phyloP scores from a whole-genome alignment of 2,888 invertebrate species.

The Dilophus febrilis region DNA sequence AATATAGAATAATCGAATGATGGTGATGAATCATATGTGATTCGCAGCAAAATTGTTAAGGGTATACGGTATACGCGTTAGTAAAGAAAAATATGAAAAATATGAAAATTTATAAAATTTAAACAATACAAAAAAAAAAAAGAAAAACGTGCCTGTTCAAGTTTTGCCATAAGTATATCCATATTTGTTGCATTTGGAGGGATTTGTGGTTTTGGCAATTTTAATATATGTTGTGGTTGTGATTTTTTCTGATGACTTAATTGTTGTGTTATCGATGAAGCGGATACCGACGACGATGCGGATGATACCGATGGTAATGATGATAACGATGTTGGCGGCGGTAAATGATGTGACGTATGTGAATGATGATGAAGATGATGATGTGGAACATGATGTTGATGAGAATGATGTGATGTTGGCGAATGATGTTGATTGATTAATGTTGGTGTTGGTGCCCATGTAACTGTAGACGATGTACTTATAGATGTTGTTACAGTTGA shows the following conservation, averaged over 20 bases:
- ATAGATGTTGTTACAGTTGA: constrained; percentile 25
- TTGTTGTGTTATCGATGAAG: too few relatives aligned
- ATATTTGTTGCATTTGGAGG: constrained; percentile 53
- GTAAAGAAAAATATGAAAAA: too few relatives aligned
- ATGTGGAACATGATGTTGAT: constrained; percentile 17
- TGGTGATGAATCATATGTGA: too few relatives aligned
- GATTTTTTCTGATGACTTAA: too few relatives aligned
- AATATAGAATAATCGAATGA: too few relatives aligned
- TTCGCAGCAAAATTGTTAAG: too few relatives aligned
- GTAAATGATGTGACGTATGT: constrained; percentile 11
- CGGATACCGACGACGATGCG: too few relatives aligned
- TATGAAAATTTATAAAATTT: too few relatives aligned
- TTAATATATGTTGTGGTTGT: not conserved
- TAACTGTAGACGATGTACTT: constrained; percentile 28
- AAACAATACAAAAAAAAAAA: constrained; percentile 23
- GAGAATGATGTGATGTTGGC: constrained; percentile 14
- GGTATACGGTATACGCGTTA: too few relatives aligned
- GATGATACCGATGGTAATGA: too few relatives aligned
- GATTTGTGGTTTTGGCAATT: not conserved
- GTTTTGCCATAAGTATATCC: constrained; percentile 88
- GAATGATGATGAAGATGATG: constrained; percentile 4
- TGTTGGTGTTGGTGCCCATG: constrained; percentile 27
- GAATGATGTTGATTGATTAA: constrained; percentile 24
- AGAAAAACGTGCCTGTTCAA: constrained; percentile 48
- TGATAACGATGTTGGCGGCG: too few relatives aligned